Evolutionary conservation across 2,797 vertebrate species (phyloP).

Genomic region (Galagoides demidoff): DNA sequence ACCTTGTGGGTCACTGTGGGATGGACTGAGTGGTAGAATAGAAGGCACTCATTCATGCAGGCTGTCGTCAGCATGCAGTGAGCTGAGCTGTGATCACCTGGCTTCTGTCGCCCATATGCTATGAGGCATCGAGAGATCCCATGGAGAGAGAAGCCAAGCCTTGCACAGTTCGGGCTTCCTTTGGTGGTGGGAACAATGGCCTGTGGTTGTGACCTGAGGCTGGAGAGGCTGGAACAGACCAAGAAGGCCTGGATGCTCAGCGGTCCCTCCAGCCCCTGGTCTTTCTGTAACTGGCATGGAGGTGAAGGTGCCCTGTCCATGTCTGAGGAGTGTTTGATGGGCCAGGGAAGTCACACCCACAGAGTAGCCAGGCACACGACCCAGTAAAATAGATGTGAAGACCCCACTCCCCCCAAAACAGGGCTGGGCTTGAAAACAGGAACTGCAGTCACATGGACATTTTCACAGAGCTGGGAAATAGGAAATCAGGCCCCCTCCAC

Average conservation of each 20-base stretch:
- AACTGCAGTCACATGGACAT: neutral
- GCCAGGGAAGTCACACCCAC: neutral
- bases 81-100: neutral
- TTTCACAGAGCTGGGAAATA: neutral
- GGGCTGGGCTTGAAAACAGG: neutral
- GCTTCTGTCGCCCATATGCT: neutral
- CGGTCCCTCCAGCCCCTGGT: neutral
- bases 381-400: neutral
- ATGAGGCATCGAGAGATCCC: too few relatives aligned
- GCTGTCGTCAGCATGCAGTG: accelerated
- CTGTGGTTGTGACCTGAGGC: neutral
- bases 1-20: neutral
- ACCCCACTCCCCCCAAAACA: accelerated
- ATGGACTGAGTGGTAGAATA: too few relatives aligned
- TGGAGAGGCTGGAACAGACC: neutral
- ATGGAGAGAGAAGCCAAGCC: neutral
- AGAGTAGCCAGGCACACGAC: neutral
- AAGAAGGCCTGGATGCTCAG: neutral
- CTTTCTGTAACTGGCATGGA: accelerated
- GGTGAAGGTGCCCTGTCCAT: neutral
- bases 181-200: neutral
- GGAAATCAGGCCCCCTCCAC: neutral
- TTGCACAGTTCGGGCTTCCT: neutral
- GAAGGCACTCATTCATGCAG: accelerated
- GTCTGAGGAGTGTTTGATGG: neutral